Conservation (phyloP, 2,888 invertebrate genomes). For the Euplagia quadripunctaria region DNA sequence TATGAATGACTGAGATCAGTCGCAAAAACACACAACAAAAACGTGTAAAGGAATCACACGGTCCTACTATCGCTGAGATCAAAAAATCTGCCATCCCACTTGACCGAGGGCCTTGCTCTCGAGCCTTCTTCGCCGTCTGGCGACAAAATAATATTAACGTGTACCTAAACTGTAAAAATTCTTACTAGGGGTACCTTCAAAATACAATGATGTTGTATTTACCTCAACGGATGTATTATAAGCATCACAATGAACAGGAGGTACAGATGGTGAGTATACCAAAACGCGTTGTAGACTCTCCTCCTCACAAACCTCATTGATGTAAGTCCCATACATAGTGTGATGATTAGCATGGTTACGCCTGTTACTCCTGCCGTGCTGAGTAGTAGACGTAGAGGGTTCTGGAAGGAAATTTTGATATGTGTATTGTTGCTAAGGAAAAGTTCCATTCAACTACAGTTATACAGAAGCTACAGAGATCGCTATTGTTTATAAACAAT, state of each 20-base stretch:
- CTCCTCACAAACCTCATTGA: slow-evolving; percentile 79
- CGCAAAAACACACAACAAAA: no score
- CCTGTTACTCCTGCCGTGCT: slow-evolving; percentile 82
- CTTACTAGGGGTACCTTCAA: neutral
- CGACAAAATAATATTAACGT: no score
- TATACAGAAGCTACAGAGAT: neutral
- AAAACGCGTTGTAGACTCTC: slow-evolving; percentile 83
- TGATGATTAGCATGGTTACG: slow-evolving; percentile 78
- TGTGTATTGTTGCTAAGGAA: neutral
- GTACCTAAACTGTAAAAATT: no score
- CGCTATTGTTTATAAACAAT: no score
- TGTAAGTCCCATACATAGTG: slow-evolving; percentile 77
- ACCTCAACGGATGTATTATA: slow-evolving; percentile 87
- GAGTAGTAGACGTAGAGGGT: slow-evolving; percentile 70
- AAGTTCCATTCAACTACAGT: neutral
- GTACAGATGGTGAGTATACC: slow-evolving; percentile 85
- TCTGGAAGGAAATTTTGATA: slow-evolving; percentile 64
- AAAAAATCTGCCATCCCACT: no score
- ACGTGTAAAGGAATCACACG: no score
- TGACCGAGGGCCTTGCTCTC: no score
- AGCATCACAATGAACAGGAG: slow-evolving; percentile 81
- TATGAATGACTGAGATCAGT: no score
- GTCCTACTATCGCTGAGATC: no score
- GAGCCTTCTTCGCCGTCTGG: no score
- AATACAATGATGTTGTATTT: slow-evolving; percentile 39